Base-by-base conservation (phyloP, 2,888 invertebrate species). In the Leptura quadrifasciata region DNA sequence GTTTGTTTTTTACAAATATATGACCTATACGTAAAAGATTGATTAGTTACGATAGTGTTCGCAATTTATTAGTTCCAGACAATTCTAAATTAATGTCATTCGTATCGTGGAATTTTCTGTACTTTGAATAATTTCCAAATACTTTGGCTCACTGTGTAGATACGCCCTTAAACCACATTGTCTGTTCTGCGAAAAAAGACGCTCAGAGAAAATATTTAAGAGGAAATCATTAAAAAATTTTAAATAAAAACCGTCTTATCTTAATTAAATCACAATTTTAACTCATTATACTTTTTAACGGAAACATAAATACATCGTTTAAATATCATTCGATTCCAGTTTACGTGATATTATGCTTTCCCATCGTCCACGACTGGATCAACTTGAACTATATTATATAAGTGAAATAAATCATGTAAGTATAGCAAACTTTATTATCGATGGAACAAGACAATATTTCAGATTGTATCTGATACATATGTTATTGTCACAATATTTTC, bases 401-500 rank as follows among this genome's bases (percentile, higher is more conserved):
- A 39, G 20, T 15, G 63, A 21, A 73, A 79, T 81, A 80, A 79
- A 80, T 81, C 79, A 79, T 74, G 74, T 70, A 79, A 73, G 74
- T 70, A 75, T 67, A 60, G 71, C 68, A 68, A 75, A 78, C 67
- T 64, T 64, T 80, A 79, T 77, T 75, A 70, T 57, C 63, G 63
- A 18, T 20, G 57, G 17, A 80, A 79, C 79, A 72, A 76, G 76
- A 72, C 72, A 77, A 80, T 83, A 81, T 81, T 81, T 82, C 78
- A 82, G 81, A 82, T 82, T 27, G 74, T 74, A 82, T 82, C 83
- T 81, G 70, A 77, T 79, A 83, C 81, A 83, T 80, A 73, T 81
- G 81, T 81, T 82, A 81, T 80, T 82, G 82, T 82, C 81, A 79
- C 80, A 80, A 58, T 18, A 39, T 75, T 75, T 80, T 79, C 76